A percentile compares a stretch with the other conserved stretches of the same genome.
phyloP scores from a whole-genome alignment of 2,797 vertebrate genomes.

The Rhadinocentrus ornatus region DNA sequence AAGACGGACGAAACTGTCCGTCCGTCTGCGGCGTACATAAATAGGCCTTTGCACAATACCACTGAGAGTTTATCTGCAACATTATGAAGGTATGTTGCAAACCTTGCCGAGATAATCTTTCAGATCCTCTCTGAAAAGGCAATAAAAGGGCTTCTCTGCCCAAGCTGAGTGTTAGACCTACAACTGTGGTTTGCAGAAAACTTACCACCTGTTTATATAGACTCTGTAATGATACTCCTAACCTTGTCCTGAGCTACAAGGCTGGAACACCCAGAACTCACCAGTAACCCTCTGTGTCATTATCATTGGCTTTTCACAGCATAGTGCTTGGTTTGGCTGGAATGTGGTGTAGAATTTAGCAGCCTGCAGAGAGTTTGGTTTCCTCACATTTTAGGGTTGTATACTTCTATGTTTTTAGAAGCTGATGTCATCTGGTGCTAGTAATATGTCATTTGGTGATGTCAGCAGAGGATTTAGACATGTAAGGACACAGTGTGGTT shows the following conservation, averaged over 20 bases:
- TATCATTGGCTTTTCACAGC: conserved; percentile 76
- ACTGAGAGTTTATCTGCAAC: not conserved
- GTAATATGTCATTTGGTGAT: conserved; percentile 60
- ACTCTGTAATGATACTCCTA: conserved; percentile 46
- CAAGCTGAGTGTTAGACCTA: conserved; percentile 24
- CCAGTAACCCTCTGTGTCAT: conserved; percentile 61
- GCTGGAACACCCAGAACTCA: conserved; percentile 41
- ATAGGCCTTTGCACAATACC: not conserved
- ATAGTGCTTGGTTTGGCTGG: conserved; percentile 73
- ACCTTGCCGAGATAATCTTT: no score
- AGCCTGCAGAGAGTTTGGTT: conserved; percentile 69
- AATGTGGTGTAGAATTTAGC: conserved; percentile 79
- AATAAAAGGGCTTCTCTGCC: not conserved
- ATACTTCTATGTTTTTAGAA: conserved; percentile 41
- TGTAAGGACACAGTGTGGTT: conserved; percentile 8
- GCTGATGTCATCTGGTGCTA: conserved; percentile 62
- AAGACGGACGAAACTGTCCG: no score
- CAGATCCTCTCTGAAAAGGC: no score
- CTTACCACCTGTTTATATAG: conserved; percentile 11
- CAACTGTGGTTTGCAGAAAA: conserved; percentile 26
- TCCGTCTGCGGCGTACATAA: no score
- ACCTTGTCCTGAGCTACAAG: conserved; percentile 43
- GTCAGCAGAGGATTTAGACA: conserved; percentile 48
- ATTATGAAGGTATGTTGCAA: not conserved
- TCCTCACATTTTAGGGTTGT: conserved; percentile 58